phyloP scores from a whole-genome alignment of 2,888 invertebrate species.

The Trichopoda pennipes region DNA sequence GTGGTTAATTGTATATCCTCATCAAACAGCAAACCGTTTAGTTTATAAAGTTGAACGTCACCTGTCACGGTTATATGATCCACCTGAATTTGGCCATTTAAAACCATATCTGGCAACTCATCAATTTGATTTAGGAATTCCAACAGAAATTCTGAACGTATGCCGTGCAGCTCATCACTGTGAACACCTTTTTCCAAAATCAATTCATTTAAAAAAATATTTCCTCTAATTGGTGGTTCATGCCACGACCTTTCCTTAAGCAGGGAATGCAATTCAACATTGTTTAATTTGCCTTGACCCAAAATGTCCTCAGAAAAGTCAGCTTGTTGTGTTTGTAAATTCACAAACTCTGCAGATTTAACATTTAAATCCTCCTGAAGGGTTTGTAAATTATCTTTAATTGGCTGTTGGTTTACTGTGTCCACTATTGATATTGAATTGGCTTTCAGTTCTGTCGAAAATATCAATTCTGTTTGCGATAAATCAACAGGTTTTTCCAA shows the following conservation, averaged over 20 bases:
- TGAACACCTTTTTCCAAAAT: slow-evolving; percentile 76
- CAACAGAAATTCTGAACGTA: slow-evolving; percentile 75
- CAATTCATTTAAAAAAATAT: slow-evolving; percentile 76
- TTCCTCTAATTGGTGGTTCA: slow-evolving; percentile 63
- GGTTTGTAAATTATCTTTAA: slow-evolving; percentile 72
- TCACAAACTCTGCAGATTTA: slow-evolving; percentile 73
- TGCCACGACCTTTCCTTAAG: slow-evolving; percentile 73
- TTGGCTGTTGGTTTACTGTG: slow-evolving; percentile 78
- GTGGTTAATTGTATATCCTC: slow-evolving; percentile 77
- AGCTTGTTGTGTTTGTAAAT: slow-evolving; percentile 74
- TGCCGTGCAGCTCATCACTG: slow-evolving; percentile 79
- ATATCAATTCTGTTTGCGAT: slow-evolving; percentile 76
- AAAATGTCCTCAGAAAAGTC: slow-evolving; percentile 78
- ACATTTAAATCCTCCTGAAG: slow-evolving; percentile 76
- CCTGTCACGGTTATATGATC: slow-evolving; percentile 79
- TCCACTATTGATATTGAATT: slow-evolving; percentile 76
- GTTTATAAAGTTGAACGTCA: slow-evolving; percentile 70
- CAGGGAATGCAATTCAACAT: slow-evolving; percentile 77
- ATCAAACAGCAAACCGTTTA: slow-evolving; percentile 75
- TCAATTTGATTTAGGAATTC: slow-evolving; percentile 74
- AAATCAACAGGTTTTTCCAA: slow-evolving; percentile 76
- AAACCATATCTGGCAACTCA: slow-evolving; percentile 77
- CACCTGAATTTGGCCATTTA: slow-evolving; percentile 80
- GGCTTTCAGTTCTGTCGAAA: slow-evolving; percentile 73
- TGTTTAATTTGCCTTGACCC: slow-evolving; percentile 76